Percentiles rank a stretch among this genome's conserved stretches.
Conservation (phyloP, 1,140 invertebrate genomes). For the Homarus americanus region DNA sequence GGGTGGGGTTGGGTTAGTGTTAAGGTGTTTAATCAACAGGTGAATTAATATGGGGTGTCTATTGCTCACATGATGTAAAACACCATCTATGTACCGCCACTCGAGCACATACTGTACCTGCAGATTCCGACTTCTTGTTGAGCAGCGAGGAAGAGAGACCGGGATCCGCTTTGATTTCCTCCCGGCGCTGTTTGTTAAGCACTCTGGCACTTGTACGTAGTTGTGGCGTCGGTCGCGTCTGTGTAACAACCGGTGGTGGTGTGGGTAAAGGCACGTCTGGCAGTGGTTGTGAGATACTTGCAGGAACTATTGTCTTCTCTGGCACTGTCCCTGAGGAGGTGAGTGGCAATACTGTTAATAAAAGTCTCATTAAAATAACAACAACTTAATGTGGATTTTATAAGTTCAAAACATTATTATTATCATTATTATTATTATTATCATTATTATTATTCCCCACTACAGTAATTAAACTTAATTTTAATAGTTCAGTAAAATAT, state of each 20-base stretch:
- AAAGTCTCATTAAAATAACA: not conserved
- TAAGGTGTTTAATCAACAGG: too few species aligned
- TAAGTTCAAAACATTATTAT: not conserved
- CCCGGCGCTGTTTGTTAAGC: slow-evolving; percentile 66
- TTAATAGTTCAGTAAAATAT: not conserved
- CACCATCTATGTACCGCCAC: too few species aligned
- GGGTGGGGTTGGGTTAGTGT: too few species aligned
- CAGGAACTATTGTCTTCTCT: slow-evolving; percentile 33
- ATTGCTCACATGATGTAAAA: too few species aligned
- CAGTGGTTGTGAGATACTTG: slow-evolving; percentile 34
- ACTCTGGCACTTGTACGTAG: slow-evolving; percentile 67
- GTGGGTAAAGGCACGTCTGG: slow-evolving; percentile 59
- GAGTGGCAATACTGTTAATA: not conserved
- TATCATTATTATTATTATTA: not conserved
- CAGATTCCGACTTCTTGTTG: slow-evolving; percentile 31
- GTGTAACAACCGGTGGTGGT: slow-evolving; percentile 3
- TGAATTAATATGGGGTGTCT: too few species aligned
- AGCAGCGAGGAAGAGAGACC: slow-evolving; percentile 10
- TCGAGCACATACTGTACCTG: slow-evolving; percentile 15
- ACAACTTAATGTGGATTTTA: too few species aligned
- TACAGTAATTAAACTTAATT: not conserved
- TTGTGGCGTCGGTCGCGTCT: slow-evolving; percentile 29
- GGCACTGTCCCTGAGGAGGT: slow-evolving; percentile 21
- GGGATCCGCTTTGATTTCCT: slow-evolving; percentile 45
- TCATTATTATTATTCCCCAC: not conserved